phyloP scores from a whole-genome alignment of 2,797 vertebrate species.

The Atherinosoma microstoma region DNA sequence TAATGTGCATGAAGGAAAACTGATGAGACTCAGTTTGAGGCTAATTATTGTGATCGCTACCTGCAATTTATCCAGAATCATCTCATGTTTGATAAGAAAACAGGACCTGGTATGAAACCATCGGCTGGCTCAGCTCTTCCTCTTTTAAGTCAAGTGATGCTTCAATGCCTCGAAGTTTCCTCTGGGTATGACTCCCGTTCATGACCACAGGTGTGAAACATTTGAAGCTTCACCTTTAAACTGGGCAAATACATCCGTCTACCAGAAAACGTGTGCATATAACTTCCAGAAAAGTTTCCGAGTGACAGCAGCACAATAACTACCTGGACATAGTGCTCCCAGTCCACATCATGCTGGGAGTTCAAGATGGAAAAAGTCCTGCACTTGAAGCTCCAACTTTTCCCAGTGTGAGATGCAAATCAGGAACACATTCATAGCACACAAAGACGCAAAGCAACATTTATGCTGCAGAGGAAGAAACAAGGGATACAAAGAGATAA shows the following conservation, averaged over 20 bases:
- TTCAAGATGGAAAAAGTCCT: neutral
- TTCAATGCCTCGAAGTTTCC: neutral
- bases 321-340: too few species aligned
- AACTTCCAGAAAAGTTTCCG: too few species aligned
- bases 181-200: too few species aligned
- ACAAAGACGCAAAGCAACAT: slow-evolving; percentile 1
- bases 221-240: too few species aligned
- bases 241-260: too few species aligned
- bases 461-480: slow-evolving; percentile 6
- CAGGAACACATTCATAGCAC: neutral
- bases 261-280: too few species aligned
- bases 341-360: neutral
- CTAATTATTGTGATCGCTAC: neutral
- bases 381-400: neutral
- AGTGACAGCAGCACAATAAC: too few species aligned
- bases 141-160: neutral
- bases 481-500: slow-evolving; percentile 3
- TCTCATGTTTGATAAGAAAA: neutral
- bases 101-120: neutral
- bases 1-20: neutral
- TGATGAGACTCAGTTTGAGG: neutral
- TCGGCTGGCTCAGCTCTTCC: neutral
- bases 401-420: neutral
- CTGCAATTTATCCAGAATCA: neutral
- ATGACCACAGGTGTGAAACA: too few species aligned